Base-by-base conservation (phyloP, 64 coral and sea anemone species). In the Exaiptasia diaphana region DNA sequence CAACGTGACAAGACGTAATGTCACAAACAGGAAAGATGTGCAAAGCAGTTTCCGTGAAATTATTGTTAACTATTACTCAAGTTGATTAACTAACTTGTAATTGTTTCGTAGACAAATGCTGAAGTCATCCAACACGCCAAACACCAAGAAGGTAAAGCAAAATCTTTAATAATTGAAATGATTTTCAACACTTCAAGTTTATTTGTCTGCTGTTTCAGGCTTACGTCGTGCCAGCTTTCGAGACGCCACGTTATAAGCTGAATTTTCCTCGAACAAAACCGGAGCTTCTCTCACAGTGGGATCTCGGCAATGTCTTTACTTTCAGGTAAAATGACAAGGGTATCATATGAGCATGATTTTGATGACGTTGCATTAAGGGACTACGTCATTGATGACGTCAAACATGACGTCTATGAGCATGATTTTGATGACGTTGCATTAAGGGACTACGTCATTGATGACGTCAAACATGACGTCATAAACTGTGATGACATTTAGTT, bases 141-240 rank as follows among this genome's bases (percentile, higher is more conserved):
- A n/a, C n/a, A n/a, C n/a, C 5, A 62, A 31, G 27, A 62, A 62
- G 58, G 58, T 62, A 62, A n/a, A n/a, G n/a, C n/a, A n/a, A n/a
- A n/a, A n/a, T n/a, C n/a, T n/a, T n/a, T n/a, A n/a, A n/a, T n/a
- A n/a, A n/a, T n/a, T n/a, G n/a, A n/a, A n/a, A n/a, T n/a, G n/a
- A n/a, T n/a, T n/a, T n/a, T n/a, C n/a, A n/a, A n/a, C n/a, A n/a
- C n/a, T n/a, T n/a, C n/a, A n/a, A n/a, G n/a, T n/a, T n/a, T n/a
- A n/a, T n/a, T n/a, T n/a, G n/a, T n/a, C n/a, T n/a, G n/a, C 9
- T 62, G 18, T 11, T 33, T 38, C 74, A 96, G 92, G 92, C 92
- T 21, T 75, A 83, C 50, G 86, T 96, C 64, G 81, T 96, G 38
- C 86, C 92, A 25, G 92, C 92, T 18, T 96, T 96, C 45, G 92